Percentiles rank a stretch among this genome's conserved stretches.
Conservation (phyloP, 2,888 invertebrate species). For the Spodoptera littoralis region DNA sequence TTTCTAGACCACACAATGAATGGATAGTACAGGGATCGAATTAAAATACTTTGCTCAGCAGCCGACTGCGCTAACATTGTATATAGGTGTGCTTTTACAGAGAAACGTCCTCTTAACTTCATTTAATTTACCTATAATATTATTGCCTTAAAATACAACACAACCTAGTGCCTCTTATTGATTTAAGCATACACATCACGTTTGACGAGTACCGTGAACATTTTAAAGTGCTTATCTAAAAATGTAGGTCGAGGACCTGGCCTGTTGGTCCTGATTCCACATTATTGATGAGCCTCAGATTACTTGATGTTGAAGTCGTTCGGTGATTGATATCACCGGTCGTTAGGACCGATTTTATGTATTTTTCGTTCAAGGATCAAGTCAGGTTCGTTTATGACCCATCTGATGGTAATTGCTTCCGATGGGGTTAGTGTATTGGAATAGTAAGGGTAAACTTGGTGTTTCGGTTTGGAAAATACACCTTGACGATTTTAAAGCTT, state of each 20-base stretch:
- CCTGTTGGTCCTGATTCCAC: conserved; percentile 56
- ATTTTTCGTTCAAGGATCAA: conserved; percentile 54
- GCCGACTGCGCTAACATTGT: no score
- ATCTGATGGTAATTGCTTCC: conserved; percentile 54
- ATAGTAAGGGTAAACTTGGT: conserved; percentile 15
- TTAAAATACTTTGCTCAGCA: no score
- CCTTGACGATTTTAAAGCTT: no score
- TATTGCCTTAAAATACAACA: no score
- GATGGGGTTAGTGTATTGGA: conserved; percentile 29
- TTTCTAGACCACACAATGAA: no score
- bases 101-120: no score
- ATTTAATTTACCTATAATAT: no score
- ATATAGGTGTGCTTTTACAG: no score
- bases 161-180: background rate
- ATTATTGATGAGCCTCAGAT: conserved; percentile 61
- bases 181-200: conserved; percentile 6
- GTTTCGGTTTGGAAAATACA: conserved; percentile 5
- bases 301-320: conserved; percentile 52
- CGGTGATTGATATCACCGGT: conserved; percentile 61
- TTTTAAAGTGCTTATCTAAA: conserved; percentile 33
- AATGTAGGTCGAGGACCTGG: conserved; percentile 31
- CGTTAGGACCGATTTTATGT: conserved; percentile 59
- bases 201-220: conserved; percentile 9
- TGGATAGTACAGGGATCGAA: no score
- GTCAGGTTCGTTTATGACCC: conserved; percentile 51